phyloP scores from a whole-genome alignment of 2,888 invertebrate genomes.

The Chymomyza procnemis region DNA sequence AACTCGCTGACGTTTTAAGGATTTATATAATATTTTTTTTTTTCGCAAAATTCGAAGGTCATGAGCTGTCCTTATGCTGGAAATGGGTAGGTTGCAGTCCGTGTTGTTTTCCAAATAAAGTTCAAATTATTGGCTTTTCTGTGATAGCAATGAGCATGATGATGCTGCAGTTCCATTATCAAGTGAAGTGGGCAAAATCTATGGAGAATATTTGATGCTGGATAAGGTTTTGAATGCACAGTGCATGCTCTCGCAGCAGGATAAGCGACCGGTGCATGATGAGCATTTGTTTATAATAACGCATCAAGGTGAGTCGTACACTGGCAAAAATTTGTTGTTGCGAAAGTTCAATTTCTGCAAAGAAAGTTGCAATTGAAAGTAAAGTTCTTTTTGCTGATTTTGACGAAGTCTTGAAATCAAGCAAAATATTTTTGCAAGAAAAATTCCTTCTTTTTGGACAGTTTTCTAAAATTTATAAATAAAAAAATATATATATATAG shows the following conservation, averaged over 20 bases:
- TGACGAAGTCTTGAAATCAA: no score
- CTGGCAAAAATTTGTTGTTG: no score
- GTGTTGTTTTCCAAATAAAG: neutral
- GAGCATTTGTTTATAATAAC: conserved; percentile 98
- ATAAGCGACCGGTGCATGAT: conserved; percentile 90
- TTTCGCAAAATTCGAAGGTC: neutral
- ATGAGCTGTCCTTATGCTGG: conserved; percentile 73
- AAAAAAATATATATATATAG: no score
- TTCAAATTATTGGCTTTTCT: neutral
- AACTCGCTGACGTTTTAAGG: neutral
- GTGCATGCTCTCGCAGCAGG: conserved; percentile 87
- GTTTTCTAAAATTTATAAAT: no score
- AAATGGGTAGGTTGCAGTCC: conserved; percentile 58
- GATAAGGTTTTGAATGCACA: conserved; percentile 92
- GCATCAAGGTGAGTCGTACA: conserved; percentile 89
- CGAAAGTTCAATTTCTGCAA: no score
- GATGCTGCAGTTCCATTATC: conserved; percentile 80
- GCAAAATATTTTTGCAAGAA: no score
- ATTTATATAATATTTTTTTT: neutral
- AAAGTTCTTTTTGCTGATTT: no score
- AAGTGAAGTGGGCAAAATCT: conserved; percentile 89
- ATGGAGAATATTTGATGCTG: conserved; percentile 93
- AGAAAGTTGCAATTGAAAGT: no score
- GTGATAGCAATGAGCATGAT: conserved; percentile 62
- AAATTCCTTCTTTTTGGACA: no score